Conservation (phyloP, 2,113 vertebrate species). For the Lampris megalopsis region DNA sequence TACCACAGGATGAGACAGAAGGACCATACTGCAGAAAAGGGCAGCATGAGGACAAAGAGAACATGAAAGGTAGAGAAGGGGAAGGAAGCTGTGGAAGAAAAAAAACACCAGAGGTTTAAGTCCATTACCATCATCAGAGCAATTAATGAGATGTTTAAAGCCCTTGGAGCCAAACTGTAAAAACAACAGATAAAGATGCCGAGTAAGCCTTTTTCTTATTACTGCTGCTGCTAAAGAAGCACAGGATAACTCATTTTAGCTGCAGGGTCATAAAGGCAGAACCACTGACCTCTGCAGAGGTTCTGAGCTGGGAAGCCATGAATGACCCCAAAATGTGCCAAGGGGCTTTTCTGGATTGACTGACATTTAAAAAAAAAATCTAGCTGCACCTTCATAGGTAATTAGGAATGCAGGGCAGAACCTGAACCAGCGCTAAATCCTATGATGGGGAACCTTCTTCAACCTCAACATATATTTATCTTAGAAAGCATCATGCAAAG, state of each 20-base stretch:
- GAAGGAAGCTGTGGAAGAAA: background rate
- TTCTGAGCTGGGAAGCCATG: conserved; percentile 20
- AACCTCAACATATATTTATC: background rate
- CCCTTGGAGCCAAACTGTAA: conserved; percentile 19
- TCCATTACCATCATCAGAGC: conserved; percentile 28
- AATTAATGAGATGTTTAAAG: conserved; percentile 62
- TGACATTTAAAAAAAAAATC: conserved; percentile 10
- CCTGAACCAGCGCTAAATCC: background rate
- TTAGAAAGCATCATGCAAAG: background rate
- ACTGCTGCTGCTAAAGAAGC: conserved; percentile 51
- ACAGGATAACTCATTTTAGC: background rate
- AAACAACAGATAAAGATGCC: conserved; percentile 39
- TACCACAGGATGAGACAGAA: no score
- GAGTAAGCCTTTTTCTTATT: conserved; percentile 68
- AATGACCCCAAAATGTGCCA: conserved; percentile 30
- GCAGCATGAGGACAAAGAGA: background rate
- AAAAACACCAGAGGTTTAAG: conserved; percentile 19
- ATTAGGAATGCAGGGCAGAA: conserved; percentile 20
- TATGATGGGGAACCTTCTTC: background rate
- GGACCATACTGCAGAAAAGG: no score
- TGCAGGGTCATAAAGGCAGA: conserved; percentile 24
- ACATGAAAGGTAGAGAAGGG: background rate
- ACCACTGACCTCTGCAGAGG: conserved; percentile 30
- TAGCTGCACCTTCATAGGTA: conserved; percentile 12
- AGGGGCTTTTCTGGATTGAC: background rate